A percentile compares a stretch with the other conserved stretches of the same genome.
Conservation (phyloP, 2,888 invertebrate species). For the Lasioglossum vierecki region DNA sequence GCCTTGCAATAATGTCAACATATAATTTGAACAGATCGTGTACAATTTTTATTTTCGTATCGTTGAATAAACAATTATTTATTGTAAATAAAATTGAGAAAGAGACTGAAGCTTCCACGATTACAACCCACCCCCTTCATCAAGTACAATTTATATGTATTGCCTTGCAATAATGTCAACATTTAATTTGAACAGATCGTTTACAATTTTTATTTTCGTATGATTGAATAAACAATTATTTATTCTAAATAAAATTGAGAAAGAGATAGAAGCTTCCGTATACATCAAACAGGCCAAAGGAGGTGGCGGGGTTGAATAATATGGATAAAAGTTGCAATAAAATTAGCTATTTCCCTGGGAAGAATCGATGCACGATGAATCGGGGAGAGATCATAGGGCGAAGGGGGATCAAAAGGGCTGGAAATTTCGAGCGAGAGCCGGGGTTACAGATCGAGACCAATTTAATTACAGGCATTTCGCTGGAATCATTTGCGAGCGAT, state of each 20-base stretch:
- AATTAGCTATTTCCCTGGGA: neutral
- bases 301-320: neutral
- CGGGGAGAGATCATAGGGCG: neutral
- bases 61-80: no score
- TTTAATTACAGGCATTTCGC: conserved; percentile 24
- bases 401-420: conserved; percentile 4
- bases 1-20: no score
- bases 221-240: no score
- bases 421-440: conserved; percentile 7
- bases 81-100: no score
- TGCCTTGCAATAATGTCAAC: no score
- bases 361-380: neutral
- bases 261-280: neutral
- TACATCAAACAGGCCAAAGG: no score
- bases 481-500: conserved; percentile 16
- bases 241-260: neutral
- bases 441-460: neutral
- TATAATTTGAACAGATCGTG: no score
- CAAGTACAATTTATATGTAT: no score
- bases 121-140: neutral
- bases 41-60: no score
- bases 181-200: no score
- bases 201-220: no score
- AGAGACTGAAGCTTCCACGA: no score
- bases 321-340: neutral